Evolutionary conservation across 2,797 vertebrate species (phyloP), one percentile per base, ranked within the genome.

Genomic region (Chiroxiphia lanceolata): DNA sequence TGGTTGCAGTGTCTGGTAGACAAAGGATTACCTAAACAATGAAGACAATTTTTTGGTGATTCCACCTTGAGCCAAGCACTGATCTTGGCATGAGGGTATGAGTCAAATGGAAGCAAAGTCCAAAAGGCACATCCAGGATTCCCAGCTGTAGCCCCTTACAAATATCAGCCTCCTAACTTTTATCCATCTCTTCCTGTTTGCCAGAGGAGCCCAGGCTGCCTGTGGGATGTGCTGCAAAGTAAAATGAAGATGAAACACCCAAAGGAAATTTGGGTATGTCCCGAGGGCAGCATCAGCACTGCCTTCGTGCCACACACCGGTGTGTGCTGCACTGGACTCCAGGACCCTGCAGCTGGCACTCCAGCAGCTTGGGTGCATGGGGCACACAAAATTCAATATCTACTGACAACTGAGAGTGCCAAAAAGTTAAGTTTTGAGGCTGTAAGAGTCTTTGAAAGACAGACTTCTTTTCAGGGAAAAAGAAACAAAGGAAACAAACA

Each of bases 321-420:
- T 13, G 21, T 1, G 0, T 34, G 8, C 70, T 29, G n/a, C 0
- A 1, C 36, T 59, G 4, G 0, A 11, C 0, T 10, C 16, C 3
- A 1, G 4, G 10, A 13, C 13, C 16, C 56, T 27, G 15, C 23
- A 57, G 17, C 25, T 29, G 47, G 20, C 33, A 3, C 31, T 80
- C 13, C 42, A 82, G n/a, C 1, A 1, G 34, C 44, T 65, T 11
- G 25, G 10, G 20, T 23, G 13, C n/a, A 60, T 3, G 11, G 5
- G 6, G 5, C 33, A 69, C 27, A 18, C 0, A 0, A 51, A 68
- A 68, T 45, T 53, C 38, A 47, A 90, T 64, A 67, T 11, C 57
- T 56, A 3, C 26, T 38, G 26, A 33, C 8, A 72, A 50, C 4
- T 60, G 6, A 2, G 4, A 23, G 15, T 10, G 9, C 5, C 33